phyloP scores from a whole-genome alignment of 2,888 invertebrate genomes.

The Lapara coniferarum region DNA sequence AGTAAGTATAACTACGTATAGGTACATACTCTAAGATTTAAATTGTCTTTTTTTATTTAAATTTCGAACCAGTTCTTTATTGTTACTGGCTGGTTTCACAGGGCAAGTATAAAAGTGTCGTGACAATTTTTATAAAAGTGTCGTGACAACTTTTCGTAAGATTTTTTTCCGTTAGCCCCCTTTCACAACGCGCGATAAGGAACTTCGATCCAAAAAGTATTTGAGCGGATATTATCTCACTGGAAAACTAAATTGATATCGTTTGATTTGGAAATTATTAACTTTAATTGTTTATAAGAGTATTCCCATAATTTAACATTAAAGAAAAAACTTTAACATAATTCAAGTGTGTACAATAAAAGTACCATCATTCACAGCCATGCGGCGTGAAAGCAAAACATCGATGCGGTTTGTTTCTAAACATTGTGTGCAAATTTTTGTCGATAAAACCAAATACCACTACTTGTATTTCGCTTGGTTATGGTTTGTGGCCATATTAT shows the following conservation, averaged over 20 bases:
- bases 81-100: too few relatives aligned
- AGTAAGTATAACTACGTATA: too few relatives aligned
- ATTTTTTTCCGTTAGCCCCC: too few relatives aligned
- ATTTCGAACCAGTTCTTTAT: too few relatives aligned
- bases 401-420: slow-evolving; percentile 65
- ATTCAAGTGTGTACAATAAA: slow-evolving; percentile 50
- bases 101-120: too few relatives aligned
- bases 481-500: slow-evolving; percentile 44
- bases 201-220: too few relatives aligned
- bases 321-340: slow-evolving; percentile 50
- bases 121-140: too few relatives aligned
- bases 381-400: slow-evolving; percentile 65
- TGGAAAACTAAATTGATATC: neutral
- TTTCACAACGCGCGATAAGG: too few relatives aligned
- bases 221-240: too few relatives aligned
- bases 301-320: slow-evolving; percentile 27
- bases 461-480: slow-evolving; percentile 48
- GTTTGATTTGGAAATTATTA: neutral
- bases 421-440: slow-evolving; percentile 76
- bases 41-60: too few relatives aligned
- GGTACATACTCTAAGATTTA: too few relatives aligned
- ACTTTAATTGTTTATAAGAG: slow-evolving; percentile 14
- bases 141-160: too few relatives aligned
- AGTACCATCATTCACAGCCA: slow-evolving; percentile 61
- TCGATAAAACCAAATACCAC: slow-evolving; percentile 68